Evolutionary conservation across 2,797 vertebrate genomes (phyloP), one percentile per base, ranked within the genome.

Genomic region (Mormyrops attenuatus): DNA sequence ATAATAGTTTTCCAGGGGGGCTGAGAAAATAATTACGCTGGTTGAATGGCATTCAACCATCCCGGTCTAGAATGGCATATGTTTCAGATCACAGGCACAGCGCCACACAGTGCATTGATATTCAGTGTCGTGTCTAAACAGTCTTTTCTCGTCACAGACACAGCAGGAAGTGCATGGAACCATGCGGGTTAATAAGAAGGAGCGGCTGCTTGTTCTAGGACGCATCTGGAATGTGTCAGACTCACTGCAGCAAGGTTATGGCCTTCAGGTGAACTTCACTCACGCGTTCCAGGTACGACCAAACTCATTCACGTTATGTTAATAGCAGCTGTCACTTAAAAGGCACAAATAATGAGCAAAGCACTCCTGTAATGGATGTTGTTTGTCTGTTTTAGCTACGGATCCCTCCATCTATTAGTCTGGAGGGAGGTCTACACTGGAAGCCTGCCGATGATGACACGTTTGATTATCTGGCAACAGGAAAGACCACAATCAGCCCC

Each of bases 241-340:
- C 66, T 91, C 52, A 3, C 52, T 84, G 77, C 92, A 94, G 47
- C 93, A 94, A 91, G 89, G 80, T 38, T 91, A 96, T 47, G 90
- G 94, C 87, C 52, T 97, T 52, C 95, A 93, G 89, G 90, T 95
- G 92, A 95, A 96, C 89, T 41, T 96, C 89, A 93, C 92, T 55
- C 96, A 96, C 73, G 94, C 95, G 7, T 95, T 98, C 6, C 95
- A 97, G 97, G 97, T 97, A 95, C 34, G 94, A 90, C 11, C 26
- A 1, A 30, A 26, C 85, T 53, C 20, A 20, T 50, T 52, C 0
- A 38, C 13, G 57, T 85, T 66, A 0, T 66, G n/a, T 15, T 69
- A 20, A 63, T 55, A 13, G 22, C 13, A 53, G 13, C 47, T 86
- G 13, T 38, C 52, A 15, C 53, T 34, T 30, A 66, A 30, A 52